phyloP scores from a whole-genome alignment of 2,888 invertebrate genomes.

The Dorcus hopei region DNA sequence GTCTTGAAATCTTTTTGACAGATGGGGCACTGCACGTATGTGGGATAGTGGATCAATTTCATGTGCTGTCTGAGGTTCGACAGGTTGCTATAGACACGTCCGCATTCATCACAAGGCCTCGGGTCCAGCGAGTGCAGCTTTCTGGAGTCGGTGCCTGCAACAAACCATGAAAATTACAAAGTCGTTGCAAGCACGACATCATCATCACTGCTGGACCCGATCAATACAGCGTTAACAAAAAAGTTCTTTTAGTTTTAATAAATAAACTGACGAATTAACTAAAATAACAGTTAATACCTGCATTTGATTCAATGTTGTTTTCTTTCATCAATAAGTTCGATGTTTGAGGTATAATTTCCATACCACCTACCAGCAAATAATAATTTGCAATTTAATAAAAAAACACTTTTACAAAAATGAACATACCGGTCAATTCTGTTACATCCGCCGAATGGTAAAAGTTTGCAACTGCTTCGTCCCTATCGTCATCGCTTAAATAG shows the following conservation, averaged over 20 bases:
- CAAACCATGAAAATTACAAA: constrained; percentile 27
- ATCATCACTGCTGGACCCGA: constrained; percentile 25
- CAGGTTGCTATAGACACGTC: constrained; percentile 63
- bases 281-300: constrained; percentile 33
- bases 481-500: constrained; percentile 68
- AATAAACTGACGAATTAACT: not conserved
- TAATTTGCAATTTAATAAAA: not conserved
- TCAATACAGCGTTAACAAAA: not conserved
- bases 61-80: constrained; percentile 64
- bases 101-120: constrained; percentile 62
- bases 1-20: constrained; percentile 64
- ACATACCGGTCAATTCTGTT: constrained; percentile 37
- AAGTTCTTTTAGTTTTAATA: not conserved
- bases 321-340: constrained; percentile 38
- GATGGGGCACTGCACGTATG: constrained; percentile 58
- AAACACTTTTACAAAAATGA: not conserved
- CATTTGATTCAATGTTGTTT: constrained; percentile 34
- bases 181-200: constrained; percentile 41
- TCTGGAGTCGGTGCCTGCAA: constrained; percentile 47
- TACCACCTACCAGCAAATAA: constrained; percentile 38
- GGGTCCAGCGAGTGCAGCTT: constrained; percentile 53
- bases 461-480: constrained; percentile 33
- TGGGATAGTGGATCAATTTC: constrained; percentile 63
- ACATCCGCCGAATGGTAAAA: constrained; percentile 37
- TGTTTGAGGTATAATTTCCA: constrained; percentile 48